Evolutionary conservation across 1,140 invertebrate species (phyloP), one percentile per base, ranked within the genome.

Genomic region (Listronotus oregonensis): DNA sequence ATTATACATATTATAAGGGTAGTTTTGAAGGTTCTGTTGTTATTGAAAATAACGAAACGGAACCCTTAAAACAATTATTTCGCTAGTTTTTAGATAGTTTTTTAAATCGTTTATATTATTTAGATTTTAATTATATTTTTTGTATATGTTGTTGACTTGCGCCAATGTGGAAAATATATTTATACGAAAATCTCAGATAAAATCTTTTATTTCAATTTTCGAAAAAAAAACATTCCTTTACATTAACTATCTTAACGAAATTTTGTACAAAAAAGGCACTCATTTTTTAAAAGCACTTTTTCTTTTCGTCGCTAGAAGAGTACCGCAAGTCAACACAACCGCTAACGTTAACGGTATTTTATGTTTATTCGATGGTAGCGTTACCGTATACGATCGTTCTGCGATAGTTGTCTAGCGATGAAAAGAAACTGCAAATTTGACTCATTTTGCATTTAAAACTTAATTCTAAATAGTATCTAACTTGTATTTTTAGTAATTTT

Each of bases 111-210:
- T 73, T 74, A 74, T 72, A 74, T 73, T 72, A 64, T 64, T 55
- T 64, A 57, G 17, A 43, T 60, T 64, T 64, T 69, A 70, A 70
- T 71, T 68, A 70, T 77, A 73, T 77, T 74, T 77, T 77, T 77
- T 77, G 68, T 75, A 71, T 76, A 76, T 77, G 74, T 77, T 77
- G 76, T 76, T 77, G 75, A 77, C 76, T 77, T 77, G 76, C 71
- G 76, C 76, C 76, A 77, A 75, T 76, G 76, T 77, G 76, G 76
- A 77, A 75, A 77, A 77, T 77, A 77, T 77, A 77, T 77, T 77
- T 77, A 75, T 77, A 77, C 70, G 70, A 77, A 75, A 76, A 61
- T 54, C 64, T 60, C 47, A 66, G 6, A 51, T 37, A 49, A 61
- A 66, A 44, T 46, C 55, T 67, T 73, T 71, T 70, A 50, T 65